A percentile compares a stretch with the other conserved stretches of the same genome.
Evolutionary conservation across 2,888 invertebrate genomes (phyloP).

Genomic region (Mongoloraphidia duomilia): DNA sequence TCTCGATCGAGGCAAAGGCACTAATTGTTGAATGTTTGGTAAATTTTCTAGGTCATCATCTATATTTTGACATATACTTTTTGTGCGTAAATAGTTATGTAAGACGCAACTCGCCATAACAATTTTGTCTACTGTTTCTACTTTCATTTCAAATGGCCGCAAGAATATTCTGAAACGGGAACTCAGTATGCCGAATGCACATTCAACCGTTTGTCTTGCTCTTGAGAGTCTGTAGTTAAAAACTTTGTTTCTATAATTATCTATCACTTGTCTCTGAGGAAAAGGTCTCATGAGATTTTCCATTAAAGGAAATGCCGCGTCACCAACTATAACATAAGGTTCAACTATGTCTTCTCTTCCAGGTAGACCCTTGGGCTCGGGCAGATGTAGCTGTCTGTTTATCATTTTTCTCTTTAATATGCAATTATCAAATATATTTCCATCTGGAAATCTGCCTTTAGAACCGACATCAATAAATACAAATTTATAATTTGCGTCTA

Average conservation of each 20-base stretch:
- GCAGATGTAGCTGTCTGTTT: slow-evolving; percentile 11
- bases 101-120: slow-evolving; percentile 10
- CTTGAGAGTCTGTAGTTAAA: slow-evolving; percentile 10
- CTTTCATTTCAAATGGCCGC: slow-evolving; percentile 13
- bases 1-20: too few relatives aligned
- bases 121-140: slow-evolving; percentile 10
- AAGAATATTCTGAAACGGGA: slow-evolving; percentile 8
- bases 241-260: slow-evolving; percentile 4
- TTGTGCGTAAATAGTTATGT: slow-evolving; percentile 6
- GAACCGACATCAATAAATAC: slow-evolving; percentile 17
- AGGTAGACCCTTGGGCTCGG: slow-evolving; percentile 6
- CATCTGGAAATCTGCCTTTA: slow-evolving; percentile 18
- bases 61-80: too few relatives aligned
- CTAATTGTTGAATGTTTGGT: too few relatives aligned
- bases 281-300: slow-evolving; percentile 5
- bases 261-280: neutral
- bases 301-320: slow-evolving; percentile 10
- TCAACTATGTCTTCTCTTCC: neutral
- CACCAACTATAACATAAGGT: neutral
- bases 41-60: too few relatives aligned
- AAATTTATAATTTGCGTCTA: slow-evolving; percentile 19
- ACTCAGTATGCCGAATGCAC: slow-evolving; percentile 8
- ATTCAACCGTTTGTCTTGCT: slow-evolving; percentile 9
- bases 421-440: slow-evolving; percentile 16
- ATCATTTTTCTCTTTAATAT: slow-evolving; percentile 12